Percentiles rank a stretch among this genome's conserved stretches.
These are phyloP conservation scores for Acanthiza pusilla DNA, from an alignment of 2,797 vertebrate genomes.

Conservation along the genomic window DNA sequence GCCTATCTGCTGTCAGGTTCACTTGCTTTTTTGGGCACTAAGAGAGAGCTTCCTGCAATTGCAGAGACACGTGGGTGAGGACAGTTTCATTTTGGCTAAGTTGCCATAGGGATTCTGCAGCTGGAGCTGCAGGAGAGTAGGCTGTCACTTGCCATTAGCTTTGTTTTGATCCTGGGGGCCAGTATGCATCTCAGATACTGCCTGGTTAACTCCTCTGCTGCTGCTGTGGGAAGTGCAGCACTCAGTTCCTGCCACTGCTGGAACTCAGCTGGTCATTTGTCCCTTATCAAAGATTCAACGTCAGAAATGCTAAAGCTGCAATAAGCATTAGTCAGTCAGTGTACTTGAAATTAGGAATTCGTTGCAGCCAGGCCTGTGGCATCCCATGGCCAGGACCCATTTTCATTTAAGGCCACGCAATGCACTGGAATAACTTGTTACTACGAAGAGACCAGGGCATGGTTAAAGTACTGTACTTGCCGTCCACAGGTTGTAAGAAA, in stretches of 20 bases:
- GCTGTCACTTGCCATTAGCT: conserved; percentile 36
- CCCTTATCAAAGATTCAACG: not conserved
- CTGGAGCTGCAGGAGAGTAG: conserved; percentile 27
- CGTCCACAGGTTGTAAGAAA: not conserved
- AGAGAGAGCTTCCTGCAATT: not conserved
- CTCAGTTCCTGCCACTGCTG: not conserved
- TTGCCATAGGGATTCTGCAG: conserved; percentile 42
- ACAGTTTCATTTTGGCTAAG: conserved; percentile 32
- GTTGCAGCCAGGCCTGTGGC: not conserved
- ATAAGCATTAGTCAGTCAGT: not conserved
- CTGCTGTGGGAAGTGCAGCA: not conserved
- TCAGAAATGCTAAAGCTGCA: not conserved
- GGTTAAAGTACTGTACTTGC: not conserved
- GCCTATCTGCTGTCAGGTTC: not conserved
- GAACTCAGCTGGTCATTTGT: not conserved
- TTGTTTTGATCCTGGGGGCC: not conserved
- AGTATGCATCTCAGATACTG: not conserved
- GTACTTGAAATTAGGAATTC: not conserved
- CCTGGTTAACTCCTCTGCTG: not conserved
- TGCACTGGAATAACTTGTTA: not conserved
- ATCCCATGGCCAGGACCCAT: not conserved
- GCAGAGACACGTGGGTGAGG: not conserved
- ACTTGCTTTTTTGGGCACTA: not conserved
- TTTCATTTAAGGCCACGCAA: not conserved
- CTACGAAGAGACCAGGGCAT: not conserved